phyloP scores from a whole-genome alignment of 2,797 vertebrate genomes.

The Coccyzus lansbergi region DNA sequence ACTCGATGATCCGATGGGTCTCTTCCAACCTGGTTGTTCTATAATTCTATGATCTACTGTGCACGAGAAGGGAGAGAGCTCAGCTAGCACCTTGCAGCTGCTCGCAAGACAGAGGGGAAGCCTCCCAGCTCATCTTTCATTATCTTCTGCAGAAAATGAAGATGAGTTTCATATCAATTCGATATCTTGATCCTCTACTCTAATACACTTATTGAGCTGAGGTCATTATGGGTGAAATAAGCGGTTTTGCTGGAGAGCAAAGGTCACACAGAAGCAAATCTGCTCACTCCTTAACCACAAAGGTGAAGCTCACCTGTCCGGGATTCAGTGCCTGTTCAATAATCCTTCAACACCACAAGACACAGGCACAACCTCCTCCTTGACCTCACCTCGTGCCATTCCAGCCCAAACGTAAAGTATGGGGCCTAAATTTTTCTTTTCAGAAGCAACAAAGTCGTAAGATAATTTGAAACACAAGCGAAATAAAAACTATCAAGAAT shows the following conservation, averaged over 20 bases:
- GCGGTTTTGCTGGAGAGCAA: neutral
- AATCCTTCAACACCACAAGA: neutral
- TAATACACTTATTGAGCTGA: neutral
- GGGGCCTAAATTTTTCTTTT: too few species aligned
- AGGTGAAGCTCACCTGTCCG: neutral
- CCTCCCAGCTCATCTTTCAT: neutral
- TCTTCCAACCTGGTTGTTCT: too few species aligned
- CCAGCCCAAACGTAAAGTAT: neutral
- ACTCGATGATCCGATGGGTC: too few species aligned
- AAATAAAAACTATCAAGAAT: neutral
- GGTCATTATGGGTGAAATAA: neutral
- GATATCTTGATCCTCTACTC: neutral
- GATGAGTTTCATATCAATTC: neutral
- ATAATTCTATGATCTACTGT: too few species aligned
- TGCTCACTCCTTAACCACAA: neutral
- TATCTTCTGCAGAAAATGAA: neutral
- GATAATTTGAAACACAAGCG: neutral
- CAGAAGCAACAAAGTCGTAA: fast-evolving
- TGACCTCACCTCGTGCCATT: neutral
- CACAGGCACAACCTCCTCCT: fast-evolving
- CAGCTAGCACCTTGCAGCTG: neutral
- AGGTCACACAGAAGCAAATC: neutral
- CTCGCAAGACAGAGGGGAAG: neutral
- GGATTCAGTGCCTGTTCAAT: neutral
- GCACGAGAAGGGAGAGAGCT: neutral